Conservation (phyloP, 30 jellyfish, hydroid and myxozoan genomes). For the Clytia hemisphaerica region DNA sequence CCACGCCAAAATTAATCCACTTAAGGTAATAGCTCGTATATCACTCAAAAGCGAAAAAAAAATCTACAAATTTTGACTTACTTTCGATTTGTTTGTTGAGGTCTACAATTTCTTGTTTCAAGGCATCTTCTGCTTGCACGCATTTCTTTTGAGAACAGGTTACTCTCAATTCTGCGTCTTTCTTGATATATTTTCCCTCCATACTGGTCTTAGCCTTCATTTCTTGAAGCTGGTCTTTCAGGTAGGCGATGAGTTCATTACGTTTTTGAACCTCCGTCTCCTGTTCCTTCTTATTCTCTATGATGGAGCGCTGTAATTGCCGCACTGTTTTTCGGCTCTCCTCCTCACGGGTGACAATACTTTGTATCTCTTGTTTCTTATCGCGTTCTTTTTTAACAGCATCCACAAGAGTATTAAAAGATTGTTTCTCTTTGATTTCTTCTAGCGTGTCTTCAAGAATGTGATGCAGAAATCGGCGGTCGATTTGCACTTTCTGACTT, state of each 20-base stretch:
- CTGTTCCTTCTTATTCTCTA: constrained; percentile 62
- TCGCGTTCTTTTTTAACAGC: constrained; percentile 69
- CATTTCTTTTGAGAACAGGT: constrained; percentile 72
- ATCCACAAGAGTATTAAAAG: constrained; percentile 43
- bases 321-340: constrained; percentile 68
- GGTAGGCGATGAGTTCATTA: constrained; percentile 79
- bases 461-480: constrained; percentile 56
- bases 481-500: constrained; percentile 66
- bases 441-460: constrained; percentile 49
- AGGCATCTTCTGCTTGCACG: constrained; percentile 62
- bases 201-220: constrained; percentile 87
- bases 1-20: no score
- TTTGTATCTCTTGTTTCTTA: constrained; percentile 72
- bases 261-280: constrained; percentile 88
- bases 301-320: constrained; percentile 62
- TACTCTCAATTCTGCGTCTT: constrained; percentile 90
- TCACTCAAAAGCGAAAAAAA: no score
- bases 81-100: constrained; percentile 18
- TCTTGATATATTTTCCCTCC: constrained; percentile 84
- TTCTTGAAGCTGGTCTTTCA: constrained; percentile 90
- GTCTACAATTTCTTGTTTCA: constrained; percentile 64
- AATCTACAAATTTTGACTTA: no score
- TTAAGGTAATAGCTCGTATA: no score
- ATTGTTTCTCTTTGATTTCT: constrained; percentile 44
- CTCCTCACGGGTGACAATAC: constrained; percentile 76